phyloP scores from a whole-genome alignment of 37 sponge, comb jelly and placozoan genomes.

The Spongilla lacustris region DNA sequence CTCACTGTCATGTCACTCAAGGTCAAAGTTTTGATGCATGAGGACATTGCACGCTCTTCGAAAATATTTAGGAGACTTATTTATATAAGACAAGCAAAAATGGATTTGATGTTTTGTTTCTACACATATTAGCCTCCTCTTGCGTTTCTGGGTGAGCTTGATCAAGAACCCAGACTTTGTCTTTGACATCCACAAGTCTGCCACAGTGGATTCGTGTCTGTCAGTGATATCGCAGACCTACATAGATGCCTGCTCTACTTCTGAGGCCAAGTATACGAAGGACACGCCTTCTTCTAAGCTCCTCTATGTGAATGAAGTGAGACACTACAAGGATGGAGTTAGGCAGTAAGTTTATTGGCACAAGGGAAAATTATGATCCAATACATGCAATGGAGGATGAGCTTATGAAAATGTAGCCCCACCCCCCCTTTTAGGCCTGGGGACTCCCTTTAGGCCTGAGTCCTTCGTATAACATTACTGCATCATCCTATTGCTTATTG shows the following conservation, averaged over 20 bases:
- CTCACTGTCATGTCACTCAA: no score
- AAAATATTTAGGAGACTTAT: no score
- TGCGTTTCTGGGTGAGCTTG: slow-evolving; percentile 98
- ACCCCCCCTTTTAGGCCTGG: no score
- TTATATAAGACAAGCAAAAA: no score
- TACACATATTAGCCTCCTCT: background rate
- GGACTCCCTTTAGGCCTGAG: no score
- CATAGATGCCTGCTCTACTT: slow-evolving; percentile 82
- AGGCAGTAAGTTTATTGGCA: slow-evolving; percentile 51
- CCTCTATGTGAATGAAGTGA: slow-evolving; percentile 96
- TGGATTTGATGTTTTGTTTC: background rate
- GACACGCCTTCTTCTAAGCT: slow-evolving; percentile 92
- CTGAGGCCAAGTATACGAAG: slow-evolving; percentile 75
- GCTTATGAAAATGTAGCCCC: no score
- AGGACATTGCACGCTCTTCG: no score
- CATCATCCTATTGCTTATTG: no score
- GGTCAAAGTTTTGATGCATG: no score
- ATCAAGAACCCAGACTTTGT: slow-evolving; percentile 98
- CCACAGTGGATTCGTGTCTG: slow-evolving; percentile 88
- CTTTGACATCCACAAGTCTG: slow-evolving; percentile 94
- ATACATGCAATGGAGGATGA: no score
- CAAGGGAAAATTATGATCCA: no score
- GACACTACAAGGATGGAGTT: slow-evolving; percentile 81
- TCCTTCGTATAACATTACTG: no score
- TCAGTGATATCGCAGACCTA: slow-evolving; percentile 89